Base-by-base conservation (phyloP, 2,113 vertebrate genomes). In the Cyprinodon tularosa region DNA sequence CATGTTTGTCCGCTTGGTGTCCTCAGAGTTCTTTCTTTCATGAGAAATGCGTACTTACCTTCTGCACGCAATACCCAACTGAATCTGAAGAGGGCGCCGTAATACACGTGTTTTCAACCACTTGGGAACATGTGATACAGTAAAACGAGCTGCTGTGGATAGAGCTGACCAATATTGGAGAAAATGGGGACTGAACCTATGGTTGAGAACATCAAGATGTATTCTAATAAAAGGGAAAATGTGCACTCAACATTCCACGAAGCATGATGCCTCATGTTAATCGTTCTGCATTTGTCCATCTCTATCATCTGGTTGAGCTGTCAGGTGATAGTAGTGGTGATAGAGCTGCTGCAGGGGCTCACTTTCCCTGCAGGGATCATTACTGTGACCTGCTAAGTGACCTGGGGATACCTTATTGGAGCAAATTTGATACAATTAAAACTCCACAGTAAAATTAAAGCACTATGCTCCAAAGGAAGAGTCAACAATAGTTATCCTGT, bases 1-100 rank as follows among this genome's bases (percentile, higher is more conserved):
- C 76, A 13, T 0, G 37, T 71, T 3, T 63, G 81, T 61, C 87
- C 90, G 73, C 90, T 82, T 74, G 90, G 87, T 74, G 90, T 83
- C 86, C 38, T 75, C 77, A 85, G 72, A 85, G 81, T 36, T 44
- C 77, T 12, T 68, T 64, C 4, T 66, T 39, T 68, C 13, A 36
- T 3, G 22, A 29, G 12, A 71, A 86, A 81, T 84, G 0, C 86
- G 86, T 86, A 75, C 79, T 90, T 82, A 57, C 40, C 48, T 42
- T 13, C 17, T 15, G 0, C 15, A 37, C 0, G 57, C 70, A 59
- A 29, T 71, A 71, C 81, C 69, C 20, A 0, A 0, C 0, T 9
- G 0, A 0, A 12, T 72, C 88, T 60, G 77, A 70, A 86, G 88
- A 73, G 81, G 86, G 86, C 84, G 77, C 77, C 50, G 12, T n/a